Percentiles rank a stretch among this genome's conserved stretches.
phyloP scores from a whole-genome alignment of 2,113 vertebrate species.

The Helogale parvula region DNA sequence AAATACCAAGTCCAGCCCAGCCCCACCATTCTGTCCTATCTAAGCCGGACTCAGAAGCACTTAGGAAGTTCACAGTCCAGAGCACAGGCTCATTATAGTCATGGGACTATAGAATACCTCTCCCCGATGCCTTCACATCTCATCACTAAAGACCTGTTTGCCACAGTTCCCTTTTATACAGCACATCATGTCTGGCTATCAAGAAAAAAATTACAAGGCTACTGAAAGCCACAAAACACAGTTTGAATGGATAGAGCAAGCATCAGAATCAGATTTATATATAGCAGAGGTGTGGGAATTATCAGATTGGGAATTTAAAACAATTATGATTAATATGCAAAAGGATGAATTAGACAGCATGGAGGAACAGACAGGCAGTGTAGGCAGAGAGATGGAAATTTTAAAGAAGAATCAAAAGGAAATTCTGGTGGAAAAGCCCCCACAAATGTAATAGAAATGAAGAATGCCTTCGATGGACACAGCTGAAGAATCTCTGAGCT shows the following conservation, averaged over 20 bases:
- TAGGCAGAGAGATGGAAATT: neutral
- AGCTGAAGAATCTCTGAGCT: neutral
- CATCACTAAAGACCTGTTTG: neutral
- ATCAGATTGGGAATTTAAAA: neutral
- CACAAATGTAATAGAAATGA: neutral
- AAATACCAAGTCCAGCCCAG: neutral
- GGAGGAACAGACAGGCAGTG: neutral
- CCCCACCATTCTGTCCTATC: neutral
- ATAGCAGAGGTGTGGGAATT: neutral
- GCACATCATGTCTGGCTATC: too few species aligned
- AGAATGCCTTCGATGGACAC: neutral
- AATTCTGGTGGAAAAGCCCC: neutral
- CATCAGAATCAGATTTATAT: neutral
- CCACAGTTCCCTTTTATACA: neutral
- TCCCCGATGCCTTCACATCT: neutral
- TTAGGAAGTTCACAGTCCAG: neutral
- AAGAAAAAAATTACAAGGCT: neutral
- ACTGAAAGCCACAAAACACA: neutral
- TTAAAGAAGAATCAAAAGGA: neutral
- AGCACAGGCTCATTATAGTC: neutral
- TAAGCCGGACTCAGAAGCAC: neutral
- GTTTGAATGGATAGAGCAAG: neutral
- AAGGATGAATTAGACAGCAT: neutral
- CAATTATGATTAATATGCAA: neutral
- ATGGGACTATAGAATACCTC: neutral